Evolutionary conservation across 2,888 invertebrate species (phyloP), one percentile per base, ranked within the genome.

Genomic region (Margaritifera margaritifera): DNA sequence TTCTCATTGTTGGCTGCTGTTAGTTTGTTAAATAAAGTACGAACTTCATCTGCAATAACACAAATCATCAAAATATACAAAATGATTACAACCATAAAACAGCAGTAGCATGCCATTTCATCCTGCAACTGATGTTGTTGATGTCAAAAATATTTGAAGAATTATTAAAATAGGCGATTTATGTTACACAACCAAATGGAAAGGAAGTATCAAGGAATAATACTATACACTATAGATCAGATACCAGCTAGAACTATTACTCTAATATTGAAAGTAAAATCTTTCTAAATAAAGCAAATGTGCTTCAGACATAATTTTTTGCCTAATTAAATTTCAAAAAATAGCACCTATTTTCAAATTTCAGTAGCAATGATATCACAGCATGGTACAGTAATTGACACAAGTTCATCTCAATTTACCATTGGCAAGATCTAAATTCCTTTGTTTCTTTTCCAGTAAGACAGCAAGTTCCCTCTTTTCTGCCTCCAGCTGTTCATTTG

Each of bases 1-100:
- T 96, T 96, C 3, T 94, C 93, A 80, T 93, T 92, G 73, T 95
- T 93, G 27, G 96, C 94, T 63, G 92, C 89, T 80, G 94, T 93
- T 53, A 97, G 89, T 89, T 96, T 95, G 80, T 93, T 92, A n/a
- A 94, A 93, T 65, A 95, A 90, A 3, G 93, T 91, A 60, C 92
- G 91, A 74, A 95, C 90, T 88, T 94, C 95, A 5, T 92, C 91
- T 80, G 93, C 11, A 75, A 76, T 11, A 52, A 22, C 15, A 15
- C 15, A 24, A 19, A 20, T 58, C 18, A 53, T 53, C 54, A 18
- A 18, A 20, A 53, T 53, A 18, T 19, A 25, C 62, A 42, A 24
- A 22, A 52, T 20, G 61, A 24, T 42, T 27, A 25, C 20, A 27
- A 22, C 15, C 2, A 56, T 24, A 56, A 22, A 56, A 18, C 19